Base-by-base conservation (phyloP, 2,888 invertebrate species). In the Biston betularia region DNA sequence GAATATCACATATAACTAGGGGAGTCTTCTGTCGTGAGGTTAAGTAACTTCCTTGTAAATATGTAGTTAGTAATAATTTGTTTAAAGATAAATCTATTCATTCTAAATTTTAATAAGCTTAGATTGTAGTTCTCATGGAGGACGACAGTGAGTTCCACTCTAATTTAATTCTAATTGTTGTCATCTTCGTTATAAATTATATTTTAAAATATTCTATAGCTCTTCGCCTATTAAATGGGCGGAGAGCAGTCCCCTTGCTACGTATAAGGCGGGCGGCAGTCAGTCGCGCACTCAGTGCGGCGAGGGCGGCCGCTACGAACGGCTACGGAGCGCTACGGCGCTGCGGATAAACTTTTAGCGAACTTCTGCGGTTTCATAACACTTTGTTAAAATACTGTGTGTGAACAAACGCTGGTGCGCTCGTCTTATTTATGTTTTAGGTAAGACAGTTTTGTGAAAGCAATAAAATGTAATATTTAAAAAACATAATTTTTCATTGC, bases 211-310 rank as follows among this genome's bases (percentile, higher is more conserved):
- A 63, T 60, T 69, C 63, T 55, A 67, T 68, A 69, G 61, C 60
- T 65, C 61, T 24, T 56, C 24, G 56, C 15, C 56, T 65, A 61
- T 35, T 14, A 66, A 71, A 74, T 70, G 75, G 75, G 76, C 63
- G 76, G 73, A 70, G 70, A 68, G 64, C 70, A 70, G 42, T 59
- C 49, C 63, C 58, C 71, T 70, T 35, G 76, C 86, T 90, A 38
- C 38, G 38, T 38, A 92, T 84, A 92, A 92, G 87, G 82, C 85
- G 79, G 74, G 82, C 84, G 89, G 68, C 80, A 70, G 75, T 70
- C 66, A 55, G 54, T 62, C 78, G 74, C 76, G 80, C 74, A 82
- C 73, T 79, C 91, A 92, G 89, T 92, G 83, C 85, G 83, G 73
- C 76, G 79, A 78, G 80, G 80, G 85, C 89, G 81, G 85, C 83